These are phyloP conservation scores for Drosophila affinis DNA, from an alignment of 2,888 invertebrate species.

Conservation along the genomic window DNA sequence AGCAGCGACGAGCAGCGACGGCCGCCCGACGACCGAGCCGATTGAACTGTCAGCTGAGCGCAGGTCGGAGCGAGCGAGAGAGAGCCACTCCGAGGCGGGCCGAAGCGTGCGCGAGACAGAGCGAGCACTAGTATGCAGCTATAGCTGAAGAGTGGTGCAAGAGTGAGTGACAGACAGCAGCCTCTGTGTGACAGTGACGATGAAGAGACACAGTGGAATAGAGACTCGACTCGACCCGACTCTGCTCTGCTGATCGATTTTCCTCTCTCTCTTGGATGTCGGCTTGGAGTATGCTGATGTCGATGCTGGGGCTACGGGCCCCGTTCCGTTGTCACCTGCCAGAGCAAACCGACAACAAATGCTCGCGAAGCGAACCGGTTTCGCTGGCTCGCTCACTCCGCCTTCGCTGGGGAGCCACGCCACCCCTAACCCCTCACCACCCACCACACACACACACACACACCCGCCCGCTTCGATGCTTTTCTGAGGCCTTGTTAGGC, in stretches of 20 bases:
- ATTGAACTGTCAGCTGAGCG: constrained; percentile 79
- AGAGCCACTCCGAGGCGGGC: constrained; percentile 16
- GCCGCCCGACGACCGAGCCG: constrained; percentile 46
- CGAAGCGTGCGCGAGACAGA: constrained; percentile 19
- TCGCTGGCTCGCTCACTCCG: constrained; percentile 31
- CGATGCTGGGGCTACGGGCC: constrained; percentile 53
- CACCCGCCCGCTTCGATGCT: constrained; percentile 35
- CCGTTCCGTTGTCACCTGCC: constrained; percentile 82
- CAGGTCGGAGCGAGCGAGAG: constrained; percentile 37
- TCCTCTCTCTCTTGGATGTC: constrained; percentile 16
- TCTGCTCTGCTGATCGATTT: constrained; percentile 26
- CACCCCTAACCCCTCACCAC: constrained; percentile 8
- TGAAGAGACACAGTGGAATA: constrained; percentile 47
- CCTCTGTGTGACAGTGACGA: constrained; percentile 50
- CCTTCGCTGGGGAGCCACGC: constrained; percentile 11
- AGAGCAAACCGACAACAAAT: constrained; percentile 81
- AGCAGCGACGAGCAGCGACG: constrained; percentile 69
- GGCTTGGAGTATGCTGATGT: constrained; percentile 15
- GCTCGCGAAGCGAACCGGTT: constrained; percentile 71
- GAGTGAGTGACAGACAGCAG: constrained; percentile 45
- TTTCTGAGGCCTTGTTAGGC: constrained; percentile 73
- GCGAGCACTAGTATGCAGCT: constrained; percentile 11
- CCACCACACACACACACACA: constrained; percentile 6
- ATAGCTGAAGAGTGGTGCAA: background rate
- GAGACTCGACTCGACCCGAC: constrained; percentile 16